Evolutionary conservation across 2,113 vertebrate species (phyloP).

Genomic region (Erinaceus europaeus): DNA sequence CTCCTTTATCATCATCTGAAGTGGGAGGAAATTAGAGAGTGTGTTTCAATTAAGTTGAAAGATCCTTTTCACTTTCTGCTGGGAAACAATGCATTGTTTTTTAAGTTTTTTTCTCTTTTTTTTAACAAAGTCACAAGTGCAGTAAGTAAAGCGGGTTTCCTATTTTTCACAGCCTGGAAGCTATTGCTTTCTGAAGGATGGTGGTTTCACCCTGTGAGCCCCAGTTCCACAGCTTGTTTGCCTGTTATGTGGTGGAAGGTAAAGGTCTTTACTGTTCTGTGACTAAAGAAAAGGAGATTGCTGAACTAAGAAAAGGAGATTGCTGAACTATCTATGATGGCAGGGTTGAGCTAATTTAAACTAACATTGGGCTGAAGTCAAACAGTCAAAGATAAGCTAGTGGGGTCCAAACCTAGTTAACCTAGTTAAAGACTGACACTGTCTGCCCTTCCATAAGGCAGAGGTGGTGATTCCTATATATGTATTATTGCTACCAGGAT

Average conservation of each 20-base stretch:
- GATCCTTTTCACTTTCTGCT: slow-evolving; percentile 20
- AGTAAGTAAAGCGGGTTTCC: neutral
- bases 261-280: neutral
- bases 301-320: neutral
- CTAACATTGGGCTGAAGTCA: neutral
- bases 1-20: neutral
- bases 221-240: neutral
- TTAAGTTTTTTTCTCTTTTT: neutral
- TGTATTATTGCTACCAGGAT: too few species aligned
- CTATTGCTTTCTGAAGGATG: neutral
- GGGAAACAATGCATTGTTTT: neutral
- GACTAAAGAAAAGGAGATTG: neutral
- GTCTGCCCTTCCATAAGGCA: neutral
- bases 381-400: neutral
- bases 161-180: neutral
- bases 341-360: neutral
- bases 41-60: slow-evolving; percentile 28
- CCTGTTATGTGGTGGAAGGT: neutral
- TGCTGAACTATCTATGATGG: neutral
- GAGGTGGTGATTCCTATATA: too few species aligned
- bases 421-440: neutral
- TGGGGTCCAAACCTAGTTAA: neutral
- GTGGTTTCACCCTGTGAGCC: neutral
- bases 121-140: neutral
- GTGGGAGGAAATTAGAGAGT: slow-evolving; percentile 10